Evolutionary conservation across 1,140 invertebrate species (phyloP).

Genomic region (Helicorthomorpha holstii): DNA sequence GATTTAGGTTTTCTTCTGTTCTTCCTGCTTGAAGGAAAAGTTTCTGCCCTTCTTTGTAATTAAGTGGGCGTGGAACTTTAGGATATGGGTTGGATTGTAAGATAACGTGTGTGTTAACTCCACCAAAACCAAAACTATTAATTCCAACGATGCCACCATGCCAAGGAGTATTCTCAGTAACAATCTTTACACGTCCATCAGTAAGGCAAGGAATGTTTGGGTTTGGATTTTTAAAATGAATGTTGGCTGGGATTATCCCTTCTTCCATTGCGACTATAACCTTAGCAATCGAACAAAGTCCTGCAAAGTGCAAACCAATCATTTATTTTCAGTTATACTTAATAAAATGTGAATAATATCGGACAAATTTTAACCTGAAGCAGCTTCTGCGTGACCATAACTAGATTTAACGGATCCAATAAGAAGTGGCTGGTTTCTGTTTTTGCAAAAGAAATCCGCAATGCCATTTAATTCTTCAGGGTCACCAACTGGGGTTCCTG

Average conservation of each 20-base stretch:
- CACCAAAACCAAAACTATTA: conserved; percentile 45
- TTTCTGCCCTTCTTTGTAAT: background rate
- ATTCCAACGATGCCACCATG: conserved; percentile 33
- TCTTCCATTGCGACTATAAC: conserved; percentile 31
- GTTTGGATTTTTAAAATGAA: conserved; percentile 37
- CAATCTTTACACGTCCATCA: conserved; percentile 9
- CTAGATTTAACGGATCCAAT: conserved; percentile 40
- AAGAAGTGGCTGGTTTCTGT: conserved; percentile 24
- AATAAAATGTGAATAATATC: background rate
- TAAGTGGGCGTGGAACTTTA: background rate
- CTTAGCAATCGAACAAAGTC: conserved; percentile 28
- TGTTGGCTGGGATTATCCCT: conserved; percentile 31
- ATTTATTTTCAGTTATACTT: background rate
- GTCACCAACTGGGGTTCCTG: conserved; percentile 37
- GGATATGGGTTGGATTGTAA: conserved; percentile 18
- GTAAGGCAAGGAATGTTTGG: conserved; percentile 26
- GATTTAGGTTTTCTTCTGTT: conserved; percentile 57
- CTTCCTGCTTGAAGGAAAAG: conserved; percentile 64
- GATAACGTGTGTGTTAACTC: conserved; percentile 38
- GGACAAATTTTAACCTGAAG: conserved; percentile 24
- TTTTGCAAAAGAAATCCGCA: conserved; percentile 31
- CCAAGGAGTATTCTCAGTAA: conserved; percentile 24
- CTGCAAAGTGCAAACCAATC: conserved; percentile 9
- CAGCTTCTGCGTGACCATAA: conserved; percentile 39
- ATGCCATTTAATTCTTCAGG: conserved; percentile 37